Conservation (phyloP, 2,113 vertebrate species). For the Chloropsis cyanopogon region DNA sequence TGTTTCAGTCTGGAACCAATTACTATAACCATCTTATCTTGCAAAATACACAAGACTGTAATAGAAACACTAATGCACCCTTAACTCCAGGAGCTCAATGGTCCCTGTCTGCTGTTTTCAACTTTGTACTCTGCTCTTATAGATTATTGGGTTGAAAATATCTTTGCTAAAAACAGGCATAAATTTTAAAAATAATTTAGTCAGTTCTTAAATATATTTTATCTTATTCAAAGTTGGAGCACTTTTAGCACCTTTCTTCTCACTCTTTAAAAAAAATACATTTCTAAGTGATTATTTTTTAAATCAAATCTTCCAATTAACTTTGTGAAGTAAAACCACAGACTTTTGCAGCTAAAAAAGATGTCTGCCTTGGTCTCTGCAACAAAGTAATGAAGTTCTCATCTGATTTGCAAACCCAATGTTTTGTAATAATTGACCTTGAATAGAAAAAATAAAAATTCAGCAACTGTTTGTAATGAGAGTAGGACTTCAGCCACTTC, state of each 20-base stretch:
- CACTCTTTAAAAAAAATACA: not conserved
- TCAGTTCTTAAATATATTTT: not conserved
- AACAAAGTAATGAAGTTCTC: not conserved
- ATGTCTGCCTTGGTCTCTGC: not conserved
- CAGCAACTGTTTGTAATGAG: not conserved
- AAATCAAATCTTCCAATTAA: not conserved
- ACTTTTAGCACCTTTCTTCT: not conserved
- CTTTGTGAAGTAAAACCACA: not conserved
- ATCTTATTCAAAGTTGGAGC: not conserved
- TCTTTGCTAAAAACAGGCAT: not conserved
- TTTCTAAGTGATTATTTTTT: not conserved
- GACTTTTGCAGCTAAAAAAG: not conserved
- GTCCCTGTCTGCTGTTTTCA: not conserved
- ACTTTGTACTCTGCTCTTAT: not conserved
- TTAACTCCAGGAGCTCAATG: not conserved
- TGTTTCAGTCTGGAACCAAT: not conserved
- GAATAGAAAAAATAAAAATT: not conserved
- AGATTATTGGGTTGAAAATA: not conserved
- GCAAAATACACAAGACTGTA: not conserved
- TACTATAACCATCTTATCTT: not conserved
- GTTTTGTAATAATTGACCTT: not conserved
- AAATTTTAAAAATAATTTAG: not conserved
- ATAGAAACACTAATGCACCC: not conserved
- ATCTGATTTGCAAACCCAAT: not conserved
- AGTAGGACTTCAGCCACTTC: not conserved